These are phyloP conservation scores for Lordiphosa clarofinis DNA, from an alignment of 1,140 invertebrate species.

Conservation along the genomic window DNA sequence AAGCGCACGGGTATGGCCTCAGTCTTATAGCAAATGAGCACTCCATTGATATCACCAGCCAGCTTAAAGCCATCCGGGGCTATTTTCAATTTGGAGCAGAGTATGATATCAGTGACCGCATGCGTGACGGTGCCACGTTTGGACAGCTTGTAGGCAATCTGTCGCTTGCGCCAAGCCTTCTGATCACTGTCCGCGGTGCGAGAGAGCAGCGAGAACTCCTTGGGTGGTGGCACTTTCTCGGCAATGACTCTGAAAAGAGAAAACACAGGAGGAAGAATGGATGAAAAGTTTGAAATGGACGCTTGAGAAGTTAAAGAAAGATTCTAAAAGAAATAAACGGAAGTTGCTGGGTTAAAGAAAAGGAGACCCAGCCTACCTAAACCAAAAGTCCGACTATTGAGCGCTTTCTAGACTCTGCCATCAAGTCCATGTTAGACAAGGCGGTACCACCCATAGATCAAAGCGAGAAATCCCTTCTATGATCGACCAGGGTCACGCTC, in stretches of 20 bases:
- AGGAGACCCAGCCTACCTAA: too few species aligned
- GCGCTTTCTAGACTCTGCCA: too few species aligned
- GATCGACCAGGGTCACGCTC: too few species aligned
- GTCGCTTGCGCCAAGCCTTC: constrained; percentile 90
- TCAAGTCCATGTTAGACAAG: too few species aligned
- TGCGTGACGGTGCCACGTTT: constrained; percentile 83
- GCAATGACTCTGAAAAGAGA: constrained; percentile 83
- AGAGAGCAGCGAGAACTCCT: constrained; percentile 89
- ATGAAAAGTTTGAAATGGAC: too few species aligned
- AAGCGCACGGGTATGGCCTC: constrained; percentile 81
- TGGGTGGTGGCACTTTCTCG: constrained; percentile 88
- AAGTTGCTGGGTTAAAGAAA: too few species aligned
- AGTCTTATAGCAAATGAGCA: constrained; percentile 88
- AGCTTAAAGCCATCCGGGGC: constrained; percentile 89
- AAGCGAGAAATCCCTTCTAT: too few species aligned
- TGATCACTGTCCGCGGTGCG: constrained; percentile 88
- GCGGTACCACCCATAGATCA: too few species aligned
- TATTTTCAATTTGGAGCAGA: constrained; percentile 89
- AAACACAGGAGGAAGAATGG: neutral
- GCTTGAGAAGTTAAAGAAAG: too few species aligned
- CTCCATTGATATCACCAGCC: constrained; percentile 85
- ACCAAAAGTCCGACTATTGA: too few species aligned
- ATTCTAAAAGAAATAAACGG: too few species aligned
- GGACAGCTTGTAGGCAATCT: constrained; percentile 88
- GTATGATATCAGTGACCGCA: constrained; percentile 92